Evolutionary conservation across 2,888 invertebrate species (phyloP), one percentile per base, ranked within the genome.

Genomic region (Microchrysa polita): DNA sequence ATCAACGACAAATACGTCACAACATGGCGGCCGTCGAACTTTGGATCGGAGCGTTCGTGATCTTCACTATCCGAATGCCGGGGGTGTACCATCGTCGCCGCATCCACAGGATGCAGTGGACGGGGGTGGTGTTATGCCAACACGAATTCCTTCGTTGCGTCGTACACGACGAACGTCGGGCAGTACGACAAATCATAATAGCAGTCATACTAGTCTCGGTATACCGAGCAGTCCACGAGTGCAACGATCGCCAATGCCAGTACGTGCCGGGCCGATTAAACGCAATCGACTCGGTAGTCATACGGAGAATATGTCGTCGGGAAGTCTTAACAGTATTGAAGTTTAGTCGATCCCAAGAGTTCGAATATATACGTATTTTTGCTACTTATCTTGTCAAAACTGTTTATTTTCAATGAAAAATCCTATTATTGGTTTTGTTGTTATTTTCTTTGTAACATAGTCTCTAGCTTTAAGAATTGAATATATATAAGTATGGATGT

Each of bases 281-380:
- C 81, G 84, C 18, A 82, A 82, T 59, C 83, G 84, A 2, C 79
- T 85, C 63, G 84, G 85, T 77, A 85, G 84, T 77, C 84, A 84
- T 77, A 82, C 82, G 76, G 84, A 85, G 77, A 85, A 85, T 77
- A 84, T 85, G 75, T 85, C 85, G 10, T 84, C 84, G 67, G 85
- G 85, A 74, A 85, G 85, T 79, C 80, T 85, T 52, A 85, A 85
- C 82, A 85, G 85, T 82, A 85, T 85, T 82, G 85, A 85, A 79
- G 85, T 85, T 1, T 78, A 76, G 73, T 7, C 27, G 27, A 34
- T 34, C n/a, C n/a, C 4, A 61, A 42, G 42, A 34, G 16, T 42
- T 1, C 10, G 40, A 60, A 23, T 5, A 34, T 27, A 7, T n/a
- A 4, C 16, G 12, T 48, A 7, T 48, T 65, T 48, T 22, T 10